Conservation (phyloP, 2,113 vertebrate species). For the Dermatemys mawii region DNA sequence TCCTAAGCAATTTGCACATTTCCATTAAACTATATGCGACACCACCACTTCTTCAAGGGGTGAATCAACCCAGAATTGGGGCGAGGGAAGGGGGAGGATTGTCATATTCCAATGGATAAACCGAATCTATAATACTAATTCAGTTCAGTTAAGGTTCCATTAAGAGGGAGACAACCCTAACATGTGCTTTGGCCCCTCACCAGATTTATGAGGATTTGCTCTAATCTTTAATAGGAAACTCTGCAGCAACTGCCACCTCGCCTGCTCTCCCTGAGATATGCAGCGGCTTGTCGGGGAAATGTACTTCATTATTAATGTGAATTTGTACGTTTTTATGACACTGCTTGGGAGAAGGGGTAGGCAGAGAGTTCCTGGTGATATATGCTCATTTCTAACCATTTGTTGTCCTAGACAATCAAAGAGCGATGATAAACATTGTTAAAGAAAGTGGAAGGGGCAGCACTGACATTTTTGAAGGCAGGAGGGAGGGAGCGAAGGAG, state of each 20-base stretch:
- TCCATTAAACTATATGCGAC: conserved; percentile 25
- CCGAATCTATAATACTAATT: conserved; percentile 72
- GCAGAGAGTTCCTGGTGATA: conserved; percentile 68
- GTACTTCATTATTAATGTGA: conserved; percentile 75
- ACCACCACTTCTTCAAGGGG: conserved; percentile 16
- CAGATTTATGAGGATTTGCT: conserved; percentile 70
- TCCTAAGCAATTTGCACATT: neutral
- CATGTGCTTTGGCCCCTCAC: conserved; percentile 64
- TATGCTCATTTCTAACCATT: conserved; percentile 71
- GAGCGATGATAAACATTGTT: conserved; percentile 72
- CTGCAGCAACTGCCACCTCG: conserved; percentile 66
- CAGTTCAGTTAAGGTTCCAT: conserved; percentile 72
- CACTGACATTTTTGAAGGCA: conserved; percentile 56
- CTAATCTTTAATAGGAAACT: conserved; percentile 68
- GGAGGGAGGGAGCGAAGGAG: neutral
- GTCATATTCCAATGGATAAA: conserved; percentile 71
- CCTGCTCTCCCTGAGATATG: conserved; percentile 68
- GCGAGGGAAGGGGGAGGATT: conserved; percentile 44
- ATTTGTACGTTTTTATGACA: conserved; percentile 72
- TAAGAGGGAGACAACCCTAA: conserved; percentile 71
- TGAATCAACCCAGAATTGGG: conserved; percentile 22
- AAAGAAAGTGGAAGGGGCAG: conserved; percentile 19
- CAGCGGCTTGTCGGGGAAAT: conserved; percentile 70
- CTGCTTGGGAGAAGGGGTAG: conserved; percentile 69
- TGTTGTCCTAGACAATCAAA: conserved; percentile 70